Conservation (phyloP, 2,888 invertebrate species). For the Timema podura region DNA sequence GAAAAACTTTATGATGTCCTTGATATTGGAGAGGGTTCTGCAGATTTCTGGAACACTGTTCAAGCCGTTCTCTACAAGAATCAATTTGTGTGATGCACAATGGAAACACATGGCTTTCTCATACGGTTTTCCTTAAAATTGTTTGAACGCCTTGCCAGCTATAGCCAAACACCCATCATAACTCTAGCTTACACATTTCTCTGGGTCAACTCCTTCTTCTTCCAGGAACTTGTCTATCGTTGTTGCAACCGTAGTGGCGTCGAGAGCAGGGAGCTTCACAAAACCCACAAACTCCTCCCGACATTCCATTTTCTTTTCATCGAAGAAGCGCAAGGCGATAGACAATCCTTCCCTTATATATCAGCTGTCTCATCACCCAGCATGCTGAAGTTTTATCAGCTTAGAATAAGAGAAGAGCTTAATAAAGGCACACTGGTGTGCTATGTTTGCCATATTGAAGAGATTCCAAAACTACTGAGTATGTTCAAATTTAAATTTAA, state of each 20-base stretch:
- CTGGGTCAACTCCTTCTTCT: conserved; percentile 20
- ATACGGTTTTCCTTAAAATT: too few species aligned
- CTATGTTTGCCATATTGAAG: too few species aligned
- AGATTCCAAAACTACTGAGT: too few species aligned
- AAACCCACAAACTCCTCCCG: conserved; percentile 27
- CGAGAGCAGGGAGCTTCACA: conserved; percentile 23
- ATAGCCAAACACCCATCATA: conserved; percentile 35
- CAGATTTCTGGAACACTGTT: too few species aligned
- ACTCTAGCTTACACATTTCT: conserved; percentile 32
- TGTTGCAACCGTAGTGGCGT: conserved; percentile 20
- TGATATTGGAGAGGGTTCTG: too few species aligned
- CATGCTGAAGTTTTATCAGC: conserved; percentile 31
- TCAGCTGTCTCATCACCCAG: conserved; percentile 37
- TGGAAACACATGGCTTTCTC: too few species aligned
- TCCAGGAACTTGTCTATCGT: not conserved
- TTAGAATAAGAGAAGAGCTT: too few species aligned
- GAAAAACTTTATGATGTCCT: too few species aligned
- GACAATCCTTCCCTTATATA: conserved; percentile 37
- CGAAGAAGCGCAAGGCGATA: conserved; percentile 30
- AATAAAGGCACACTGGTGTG: too few species aligned
- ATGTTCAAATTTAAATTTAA: too few species aligned
- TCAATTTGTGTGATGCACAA: too few species aligned
- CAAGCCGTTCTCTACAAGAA: too few species aligned
- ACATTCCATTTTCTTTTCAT: not conserved
- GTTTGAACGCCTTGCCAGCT: conserved; percentile 25